Evolutionary conservation across 2,113 vertebrate genomes (phyloP), one percentile per base, ranked within the genome.

Genomic region (Hymenochirus boettgeri): DNA sequence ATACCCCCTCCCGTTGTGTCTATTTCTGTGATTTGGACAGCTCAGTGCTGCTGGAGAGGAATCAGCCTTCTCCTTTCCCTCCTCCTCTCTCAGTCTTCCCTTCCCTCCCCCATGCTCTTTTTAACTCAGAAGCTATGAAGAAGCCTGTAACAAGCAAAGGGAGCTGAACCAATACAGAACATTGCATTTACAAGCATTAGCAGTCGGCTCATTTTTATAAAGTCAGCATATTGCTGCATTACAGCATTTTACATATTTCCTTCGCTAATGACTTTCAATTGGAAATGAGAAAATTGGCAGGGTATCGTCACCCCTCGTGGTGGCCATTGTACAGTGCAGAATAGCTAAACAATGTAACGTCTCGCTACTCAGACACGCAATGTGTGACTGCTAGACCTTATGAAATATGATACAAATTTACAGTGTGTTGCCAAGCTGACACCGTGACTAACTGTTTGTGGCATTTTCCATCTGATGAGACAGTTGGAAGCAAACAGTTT

Each of bases 161-260:
- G 65, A 60, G 57, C 48, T 52, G 46, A 53, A 60, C 35, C 65
- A 53, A 39, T 45, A 22, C 23, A 21, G 22, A 17, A 22, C 19
- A 37, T 42, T 45, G 50, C 42, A 57, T 25, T 57, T 39, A 57
- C 54, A 35, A 35, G 54, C 54, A 21, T 10, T 29, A 57, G 29
- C n/a, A 19, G 17, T 11, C 23, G 26, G 3, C 29, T 57, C 27
- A 8, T 17, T 48, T 25, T 56, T 50, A 23, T 25, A 52, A 54
- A 45, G 26, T 29, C 31, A 42, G 55, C 64, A 53, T 46, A 59
- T 51, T 69, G 65, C 64, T 60, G 65, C 56, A 69, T 60, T 69
- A 69, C 52, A 69, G 51, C 57, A 52, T 58, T 69, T 69, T 69
- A 60, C 65, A 60, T 69, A 60, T 69, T 69, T 69, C 48, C 37